Evolutionary conservation across 1,140 invertebrate genomes (phyloP).

Genomic region (Panagrolaimus sp.): DNA sequence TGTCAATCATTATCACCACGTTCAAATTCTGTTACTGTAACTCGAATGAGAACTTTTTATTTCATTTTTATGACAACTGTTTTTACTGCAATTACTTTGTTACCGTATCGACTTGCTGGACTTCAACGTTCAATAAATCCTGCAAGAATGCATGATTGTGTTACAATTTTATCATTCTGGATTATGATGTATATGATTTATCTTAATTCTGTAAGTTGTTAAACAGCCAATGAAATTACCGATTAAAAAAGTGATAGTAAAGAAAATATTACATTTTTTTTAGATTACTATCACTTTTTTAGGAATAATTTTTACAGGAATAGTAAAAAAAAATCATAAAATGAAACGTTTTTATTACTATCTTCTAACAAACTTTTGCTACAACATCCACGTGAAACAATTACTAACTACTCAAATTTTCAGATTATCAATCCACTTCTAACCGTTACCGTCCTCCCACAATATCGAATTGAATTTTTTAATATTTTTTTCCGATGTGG

Average conservation of each 20-base stretch:
- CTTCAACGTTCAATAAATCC: constrained; percentile 38
- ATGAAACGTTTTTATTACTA: no score
- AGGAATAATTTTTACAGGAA: no score
- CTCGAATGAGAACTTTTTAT: constrained; percentile 46
- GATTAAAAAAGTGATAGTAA: no score
- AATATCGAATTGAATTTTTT: constrained; percentile 25
- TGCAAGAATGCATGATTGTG: constrained; percentile 23
- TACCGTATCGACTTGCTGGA: constrained; percentile 37
- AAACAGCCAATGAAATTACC: no score
- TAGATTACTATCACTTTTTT: no score
- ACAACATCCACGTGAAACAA: no score
- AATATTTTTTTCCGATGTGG: background rate
- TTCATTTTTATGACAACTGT: constrained; percentile 50
- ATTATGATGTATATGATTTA: constrained; percentile 47
- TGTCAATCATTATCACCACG: constrained; percentile 17
- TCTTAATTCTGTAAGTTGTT: constrained; percentile 38
- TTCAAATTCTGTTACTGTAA: constrained; percentile 33
- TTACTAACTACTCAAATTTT: constrained; percentile 14
- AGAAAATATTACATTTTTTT: no score
- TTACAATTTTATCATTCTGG: constrained; percentile 46
- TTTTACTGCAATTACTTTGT: constrained; percentile 43
- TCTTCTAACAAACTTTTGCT: no score
- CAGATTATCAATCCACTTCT: constrained; percentile 43
- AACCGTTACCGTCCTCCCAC: constrained; percentile 42
- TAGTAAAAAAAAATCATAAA: no score